phyloP scores from a whole-genome alignment of 2,888 invertebrate genomes.

The Brachylomia viminalis region DNA sequence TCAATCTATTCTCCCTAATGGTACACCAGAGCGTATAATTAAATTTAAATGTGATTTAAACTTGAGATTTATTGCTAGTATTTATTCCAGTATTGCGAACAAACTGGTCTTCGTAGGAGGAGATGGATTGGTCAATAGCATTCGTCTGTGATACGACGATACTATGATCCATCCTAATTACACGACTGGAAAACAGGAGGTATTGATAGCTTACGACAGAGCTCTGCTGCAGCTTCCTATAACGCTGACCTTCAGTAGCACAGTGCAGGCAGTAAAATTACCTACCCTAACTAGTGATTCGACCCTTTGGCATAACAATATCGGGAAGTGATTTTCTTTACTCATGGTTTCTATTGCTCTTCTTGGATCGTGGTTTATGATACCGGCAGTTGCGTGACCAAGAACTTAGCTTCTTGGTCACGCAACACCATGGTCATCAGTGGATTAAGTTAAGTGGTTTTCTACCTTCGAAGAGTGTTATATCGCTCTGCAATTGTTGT shows the following conservation, averaged over 20 bases:
- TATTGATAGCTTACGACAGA: not conserved
- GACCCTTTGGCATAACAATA: not conserved
- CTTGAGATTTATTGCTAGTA: slow-evolving; percentile 33
- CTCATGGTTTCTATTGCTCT: not conserved
- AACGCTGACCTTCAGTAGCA: not conserved
- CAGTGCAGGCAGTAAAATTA: not conserved
- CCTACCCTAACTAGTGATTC: not conserved
- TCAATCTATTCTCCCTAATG: slow-evolving; percentile 29
- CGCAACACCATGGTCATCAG: no score
- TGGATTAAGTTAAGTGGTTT: not conserved
- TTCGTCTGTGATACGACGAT: not conserved
- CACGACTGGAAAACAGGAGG: not conserved
- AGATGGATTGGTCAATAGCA: slow-evolving; percentile 10
- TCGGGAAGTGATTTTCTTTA: not conserved
- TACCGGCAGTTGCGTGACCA: not conserved
- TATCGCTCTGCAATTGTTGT: not conserved
- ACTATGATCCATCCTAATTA: slow-evolving; percentile 4
- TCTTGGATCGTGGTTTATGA: not conserved
- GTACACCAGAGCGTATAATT: slow-evolving; percentile 38
- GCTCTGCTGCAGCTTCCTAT: not conserved
- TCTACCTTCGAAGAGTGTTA: not conserved
- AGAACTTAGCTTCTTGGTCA: no score
- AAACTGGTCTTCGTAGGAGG: slow-evolving; percentile 38
- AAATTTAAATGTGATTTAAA: slow-evolving; percentile 45
- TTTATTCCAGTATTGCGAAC: slow-evolving; percentile 34